Conservation (phyloP, 2,888 invertebrate genomes). For the Tuberolachnus salignus region DNA sequence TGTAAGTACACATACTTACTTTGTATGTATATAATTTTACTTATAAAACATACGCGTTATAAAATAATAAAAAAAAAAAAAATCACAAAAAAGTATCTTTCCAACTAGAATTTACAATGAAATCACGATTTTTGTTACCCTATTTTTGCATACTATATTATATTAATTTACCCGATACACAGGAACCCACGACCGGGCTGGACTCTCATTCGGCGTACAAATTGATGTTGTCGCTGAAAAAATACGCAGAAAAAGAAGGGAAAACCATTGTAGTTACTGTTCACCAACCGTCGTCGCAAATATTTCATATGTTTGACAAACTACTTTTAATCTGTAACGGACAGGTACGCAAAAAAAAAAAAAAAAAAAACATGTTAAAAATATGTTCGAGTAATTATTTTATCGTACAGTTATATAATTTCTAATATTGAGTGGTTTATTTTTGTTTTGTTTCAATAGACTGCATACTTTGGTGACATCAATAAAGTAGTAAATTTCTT, state of each 20-base stretch:
- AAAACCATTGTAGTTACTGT: constrained; percentile 81
- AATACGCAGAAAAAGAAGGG: constrained; percentile 75
- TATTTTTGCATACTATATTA: neutral
- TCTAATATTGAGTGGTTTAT: neutral
- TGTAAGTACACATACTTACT: constrained; percentile 71
- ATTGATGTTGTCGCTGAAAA: constrained; percentile 75
- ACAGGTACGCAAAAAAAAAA: constrained; percentile 64
- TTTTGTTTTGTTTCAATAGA: constrained; percentile 61
- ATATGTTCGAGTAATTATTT: too few species aligned
- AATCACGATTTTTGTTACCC: too few species aligned
- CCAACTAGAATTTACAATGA: neutral
- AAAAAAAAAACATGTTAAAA: too few species aligned
- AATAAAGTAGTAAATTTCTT: constrained; percentile 76
- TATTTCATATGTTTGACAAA: constrained; percentile 82
- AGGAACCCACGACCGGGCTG: constrained; percentile 84
- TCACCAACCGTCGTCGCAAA: constrained; percentile 83
- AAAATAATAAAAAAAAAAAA: too few species aligned
- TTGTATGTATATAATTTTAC: too few species aligned
- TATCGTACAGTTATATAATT: neutral
- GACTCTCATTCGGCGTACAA: constrained; percentile 80
- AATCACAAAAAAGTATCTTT: too few species aligned
- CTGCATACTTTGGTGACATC: constrained; percentile 78
- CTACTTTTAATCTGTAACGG: constrained; percentile 74
- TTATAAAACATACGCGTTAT: neutral
- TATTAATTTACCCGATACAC: too few species aligned